phyloP scores from a whole-genome alignment of 2,888 invertebrate genomes.

The Peribatodes rhomboidaria region DNA sequence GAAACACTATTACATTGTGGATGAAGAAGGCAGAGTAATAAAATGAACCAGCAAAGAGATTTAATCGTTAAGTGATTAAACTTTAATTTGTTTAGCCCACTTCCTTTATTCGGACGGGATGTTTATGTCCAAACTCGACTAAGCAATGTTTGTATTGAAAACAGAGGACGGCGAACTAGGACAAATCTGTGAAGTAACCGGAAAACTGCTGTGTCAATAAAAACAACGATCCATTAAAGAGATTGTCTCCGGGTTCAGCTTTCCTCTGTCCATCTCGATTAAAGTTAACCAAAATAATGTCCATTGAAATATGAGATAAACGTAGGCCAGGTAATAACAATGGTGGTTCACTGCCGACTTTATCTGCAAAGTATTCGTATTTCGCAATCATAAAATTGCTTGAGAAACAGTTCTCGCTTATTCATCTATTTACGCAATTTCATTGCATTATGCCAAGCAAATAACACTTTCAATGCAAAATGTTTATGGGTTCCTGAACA shows the following conservation, averaged over 20 bases:
- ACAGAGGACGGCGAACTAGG: slow-evolving; percentile 65
- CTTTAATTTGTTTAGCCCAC: slow-evolving; percentile 71
- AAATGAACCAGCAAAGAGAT: slow-evolving; percentile 53
- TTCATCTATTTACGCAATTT: slow-evolving; percentile 54
- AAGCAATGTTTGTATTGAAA: slow-evolving; percentile 75
- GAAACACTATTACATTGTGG: slow-evolving; percentile 51
- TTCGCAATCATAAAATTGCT: slow-evolving; percentile 52
- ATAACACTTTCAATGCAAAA: slow-evolving; percentile 60
- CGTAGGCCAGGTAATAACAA: slow-evolving; percentile 38
- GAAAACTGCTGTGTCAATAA: slow-evolving; percentile 57
- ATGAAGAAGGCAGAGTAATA: slow-evolving; percentile 43
- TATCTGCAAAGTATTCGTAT: slow-evolving; percentile 42
- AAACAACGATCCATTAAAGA: slow-evolving; percentile 63
- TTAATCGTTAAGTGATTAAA: slow-evolving; percentile 63
- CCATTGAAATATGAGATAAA: slow-evolving; percentile 37
- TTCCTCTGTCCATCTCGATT: slow-evolving; percentile 37
- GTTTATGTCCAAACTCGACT: slow-evolving; percentile 69
- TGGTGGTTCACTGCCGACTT: slow-evolving; percentile 42
- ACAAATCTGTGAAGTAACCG: slow-evolving; percentile 58
- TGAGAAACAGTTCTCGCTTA: slow-evolving; percentile 51
- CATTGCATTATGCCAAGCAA: slow-evolving; percentile 56
- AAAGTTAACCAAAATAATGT: slow-evolving; percentile 35
- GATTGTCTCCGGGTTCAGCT: slow-evolving; percentile 51
- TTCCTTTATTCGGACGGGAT: slow-evolving; percentile 72
- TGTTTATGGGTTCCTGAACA: slow-evolving; percentile 44